Base-by-base conservation (phyloP, 2,797 vertebrate species). In the Poeciliopsis gracilis region DNA sequence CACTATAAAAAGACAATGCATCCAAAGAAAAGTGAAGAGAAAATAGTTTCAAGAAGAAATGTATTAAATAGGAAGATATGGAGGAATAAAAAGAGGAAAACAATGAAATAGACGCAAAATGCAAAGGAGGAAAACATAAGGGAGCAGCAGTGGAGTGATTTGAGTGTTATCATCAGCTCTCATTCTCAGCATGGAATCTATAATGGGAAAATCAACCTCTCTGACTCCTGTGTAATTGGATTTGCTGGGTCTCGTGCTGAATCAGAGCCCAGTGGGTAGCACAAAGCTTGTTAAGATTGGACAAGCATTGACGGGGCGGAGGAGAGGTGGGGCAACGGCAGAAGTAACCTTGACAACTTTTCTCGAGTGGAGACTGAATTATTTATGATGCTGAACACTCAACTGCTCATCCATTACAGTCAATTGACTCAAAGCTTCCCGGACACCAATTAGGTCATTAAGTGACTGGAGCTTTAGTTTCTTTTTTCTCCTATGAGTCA, bases 251-350 rank as follows among this genome's bases (percentile, higher is more conserved):
- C 95, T 96, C 94, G 95, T 96, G 96, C 95, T 95, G 95, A 95
- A 96, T 95, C 94, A 93, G 90, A 94, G 93, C 95, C 92, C 95
- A 96, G 95, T 96, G 93, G 95, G 96, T 92, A 95, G 95, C 94
- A 90, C 94, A 96, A 96, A 96, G 95, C 96, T 96, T 96, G 95
- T 96, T 96, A 96, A 95, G 95, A 94, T 94, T 95, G 96, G 96
- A 96, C 95, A 96, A 96, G 95, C 96, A 96, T 96, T 93, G 93
- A 94, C 85, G 90, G 90, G 88, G 83, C 23, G 83, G 57, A 78
- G 87, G 83, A 90, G 86, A 91, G 91, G 92, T 89, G 93, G 92
- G 89, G 86, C 81, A 2, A 72, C 3, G 73, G 79, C 86, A 79
- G 86, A 93, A 89, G 92, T 94, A 95, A 93, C 92, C 94, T 91